These are phyloP conservation scores for Acanthosepion pharaonis DNA, from an alignment of 2,888 invertebrate species.

Conservation along the genomic window DNA sequence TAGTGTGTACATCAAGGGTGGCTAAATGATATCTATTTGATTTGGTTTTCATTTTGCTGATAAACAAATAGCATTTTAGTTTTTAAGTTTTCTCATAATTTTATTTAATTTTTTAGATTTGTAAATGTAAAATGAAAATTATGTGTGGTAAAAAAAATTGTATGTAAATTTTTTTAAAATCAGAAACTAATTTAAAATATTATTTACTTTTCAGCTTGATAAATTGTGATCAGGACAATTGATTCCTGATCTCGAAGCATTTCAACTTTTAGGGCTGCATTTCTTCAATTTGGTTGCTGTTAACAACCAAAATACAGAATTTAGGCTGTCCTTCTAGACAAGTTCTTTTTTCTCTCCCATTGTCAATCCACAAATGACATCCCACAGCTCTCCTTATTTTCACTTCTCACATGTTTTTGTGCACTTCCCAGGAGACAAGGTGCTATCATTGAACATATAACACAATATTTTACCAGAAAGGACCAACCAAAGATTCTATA, in stretches of 20 bases:
- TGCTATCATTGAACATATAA: background rate
- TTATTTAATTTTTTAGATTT: too few relatives aligned
- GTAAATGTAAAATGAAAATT: too few relatives aligned
- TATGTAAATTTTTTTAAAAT: too few relatives aligned
- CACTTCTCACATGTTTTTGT: constrained; percentile 10
- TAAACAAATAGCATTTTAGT: too few relatives aligned
- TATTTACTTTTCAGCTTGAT: background rate
- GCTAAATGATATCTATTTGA: too few relatives aligned
- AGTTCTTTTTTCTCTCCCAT: background rate
- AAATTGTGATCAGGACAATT: background rate
- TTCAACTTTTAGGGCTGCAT: background rate
- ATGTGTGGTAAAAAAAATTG: too few relatives aligned
- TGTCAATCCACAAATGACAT: background rate
- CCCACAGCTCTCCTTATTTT: background rate
- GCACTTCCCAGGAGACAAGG: constrained; percentile 9
- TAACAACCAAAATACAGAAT: background rate
- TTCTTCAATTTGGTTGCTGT: background rate
- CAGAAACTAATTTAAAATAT: background rate
- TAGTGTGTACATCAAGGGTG: too few relatives aligned
- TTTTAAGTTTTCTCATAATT: too few relatives aligned
- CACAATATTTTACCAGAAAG: background rate
- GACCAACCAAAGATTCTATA: background rate
- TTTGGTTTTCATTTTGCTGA: too few relatives aligned
- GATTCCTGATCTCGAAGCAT: background rate
- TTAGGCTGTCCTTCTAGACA: background rate